These are phyloP conservation scores for Brachionus koreanus DNA, from an alignment of 1,140 invertebrate genomes.

Conservation along the genomic window DNA sequence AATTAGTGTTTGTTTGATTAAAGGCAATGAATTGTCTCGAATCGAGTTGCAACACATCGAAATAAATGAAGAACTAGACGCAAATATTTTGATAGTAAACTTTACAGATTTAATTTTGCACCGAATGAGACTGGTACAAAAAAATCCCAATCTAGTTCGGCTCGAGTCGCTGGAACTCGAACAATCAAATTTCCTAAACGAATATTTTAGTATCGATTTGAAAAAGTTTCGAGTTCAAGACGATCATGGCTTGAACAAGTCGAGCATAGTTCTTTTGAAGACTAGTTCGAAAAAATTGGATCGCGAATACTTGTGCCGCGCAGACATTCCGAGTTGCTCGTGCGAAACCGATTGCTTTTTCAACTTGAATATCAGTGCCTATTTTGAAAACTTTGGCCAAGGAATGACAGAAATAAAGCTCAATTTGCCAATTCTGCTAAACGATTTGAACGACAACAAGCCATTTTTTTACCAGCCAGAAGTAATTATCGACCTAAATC, in stretches of 20 bases:
- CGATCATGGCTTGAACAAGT: neutral
- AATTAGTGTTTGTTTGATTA: neutral
- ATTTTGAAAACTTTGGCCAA: conserved; percentile 1
- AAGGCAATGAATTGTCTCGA: neutral
- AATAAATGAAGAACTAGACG: conserved; percentile 12
- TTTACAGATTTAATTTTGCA: neutral
- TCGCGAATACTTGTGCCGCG: conserved; percentile 1
- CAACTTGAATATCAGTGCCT: neutral
- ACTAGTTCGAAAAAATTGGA: conserved; percentile 25
- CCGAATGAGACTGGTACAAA: neutral
- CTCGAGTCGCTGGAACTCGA: conserved; percentile 9
- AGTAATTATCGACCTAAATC: neutral
- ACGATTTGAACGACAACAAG: conserved; percentile 26
- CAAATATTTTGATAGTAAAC: neutral
- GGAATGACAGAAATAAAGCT: neutral
- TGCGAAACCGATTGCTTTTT: neutral
- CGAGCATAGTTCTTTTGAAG: neutral
- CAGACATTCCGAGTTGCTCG: neutral
- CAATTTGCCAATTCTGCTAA: neutral
- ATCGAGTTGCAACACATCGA: neutral
- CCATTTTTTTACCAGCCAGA: conserved; percentile 36
- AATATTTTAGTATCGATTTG: conserved; percentile 35
- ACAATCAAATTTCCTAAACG: neutral
- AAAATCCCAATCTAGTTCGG: conserved; percentile 8
- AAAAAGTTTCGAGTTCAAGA: conserved; percentile 10